Percentiles rank a stretch among this genome's conserved stretches.
Conservation (phyloP, 2,113 vertebrate species). For the Ellobius talpinus region DNA sequence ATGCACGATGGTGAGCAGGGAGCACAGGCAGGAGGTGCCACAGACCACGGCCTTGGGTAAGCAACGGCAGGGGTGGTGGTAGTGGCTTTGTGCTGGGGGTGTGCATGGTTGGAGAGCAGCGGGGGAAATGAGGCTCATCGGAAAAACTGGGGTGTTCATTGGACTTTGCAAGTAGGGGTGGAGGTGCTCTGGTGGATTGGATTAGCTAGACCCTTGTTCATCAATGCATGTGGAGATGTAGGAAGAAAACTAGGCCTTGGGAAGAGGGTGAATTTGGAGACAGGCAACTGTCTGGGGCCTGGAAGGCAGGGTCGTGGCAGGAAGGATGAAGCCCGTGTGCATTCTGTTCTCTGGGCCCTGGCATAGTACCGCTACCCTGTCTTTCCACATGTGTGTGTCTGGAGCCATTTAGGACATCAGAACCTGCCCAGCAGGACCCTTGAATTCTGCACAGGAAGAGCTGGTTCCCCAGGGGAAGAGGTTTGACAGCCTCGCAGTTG, state of each 20-base stretch:
- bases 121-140: neutral
- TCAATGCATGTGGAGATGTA: accelerated
- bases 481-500: no score
- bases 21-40: neutral
- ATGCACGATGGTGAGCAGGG: accelerated
- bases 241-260: no score
- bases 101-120: neutral
- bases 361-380: neutral
- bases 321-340: neutral
- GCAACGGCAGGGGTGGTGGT: accelerated
- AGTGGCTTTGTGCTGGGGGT: neutral
- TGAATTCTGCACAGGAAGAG: neutral
- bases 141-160: neutral
- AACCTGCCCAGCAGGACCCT: no score
- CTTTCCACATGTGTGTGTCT: no score
- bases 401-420: accelerated
- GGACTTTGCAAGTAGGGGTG: accelerated
- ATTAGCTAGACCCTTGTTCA: no score
- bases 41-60: neutral
- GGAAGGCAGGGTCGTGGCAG: no score
- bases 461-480: neutral
- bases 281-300: accelerated
- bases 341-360: accelerated
- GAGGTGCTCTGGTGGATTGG: accelerated
- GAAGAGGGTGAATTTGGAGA: neutral